Evolutionary conservation across 2,797 vertebrate species (phyloP), one percentile per base, ranked within the genome.

Genomic region (Scarus forsteni): DNA sequence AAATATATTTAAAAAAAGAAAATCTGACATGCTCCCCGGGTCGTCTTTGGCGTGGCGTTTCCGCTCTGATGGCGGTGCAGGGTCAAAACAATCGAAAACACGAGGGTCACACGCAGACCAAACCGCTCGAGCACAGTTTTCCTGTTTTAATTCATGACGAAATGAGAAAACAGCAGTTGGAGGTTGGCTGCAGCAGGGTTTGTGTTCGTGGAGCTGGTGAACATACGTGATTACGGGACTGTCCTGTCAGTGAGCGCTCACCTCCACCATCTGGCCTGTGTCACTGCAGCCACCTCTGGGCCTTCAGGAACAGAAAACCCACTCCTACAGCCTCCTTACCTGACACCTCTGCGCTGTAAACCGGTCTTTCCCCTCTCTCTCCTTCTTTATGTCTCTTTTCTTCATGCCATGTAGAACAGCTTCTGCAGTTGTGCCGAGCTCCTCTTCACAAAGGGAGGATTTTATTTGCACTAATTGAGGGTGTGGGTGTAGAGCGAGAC

Each of bases 221-320:
- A 34, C 65, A 75, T 59, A 67, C 72, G 72, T 80, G 60, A 82
- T 80, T 50, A 68, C 40, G 46, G 36, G 49, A 77, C 73, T 70
- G 62, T 68, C 65, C 62, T 61, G 75, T 79, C 69, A 51, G 64
- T 81, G 61, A 71, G 72, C 67, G 75, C 74, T 74, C 66, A 39
- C 66, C 75, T 75, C 66, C 75, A 66, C 84, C 85, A 89, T 85
- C 83, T 88, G 82, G 70, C 70, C 77, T 74, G 66, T 77, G 81
- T 79, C 76, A 81, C 77, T 75, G 65, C 60, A 70, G 38, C 77
- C 82, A 83, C 67, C 77, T 75, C 76, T 64, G 78, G 71, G 77
- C 67, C 61, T 78, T 12, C 14, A 59, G 60, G 75, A 66, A 71
- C 70, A 74, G 73, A 76, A 66, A 19, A 45, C 15, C 35, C 18